A percentile compares a stretch with the other conserved stretches of the same genome.
These are phyloP conservation scores for Staurois parvus DNA, from an alignment of 2,797 vertebrate species.

Conservation along the genomic window DNA sequence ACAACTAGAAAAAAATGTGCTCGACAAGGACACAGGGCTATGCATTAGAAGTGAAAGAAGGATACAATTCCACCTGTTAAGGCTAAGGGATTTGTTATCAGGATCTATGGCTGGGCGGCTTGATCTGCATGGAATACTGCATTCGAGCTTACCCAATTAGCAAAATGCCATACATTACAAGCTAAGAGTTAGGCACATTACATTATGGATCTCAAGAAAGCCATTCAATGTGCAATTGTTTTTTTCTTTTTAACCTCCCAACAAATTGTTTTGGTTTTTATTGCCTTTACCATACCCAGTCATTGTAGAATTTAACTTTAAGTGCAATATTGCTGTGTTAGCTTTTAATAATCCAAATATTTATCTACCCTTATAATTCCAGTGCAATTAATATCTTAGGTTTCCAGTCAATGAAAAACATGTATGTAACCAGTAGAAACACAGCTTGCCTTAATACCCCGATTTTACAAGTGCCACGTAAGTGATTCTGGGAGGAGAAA, in stretches of 20 bases:
- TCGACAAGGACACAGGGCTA: conserved; percentile 1
- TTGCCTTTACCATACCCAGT: conserved; percentile 59
- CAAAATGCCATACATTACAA: conserved; percentile 68
- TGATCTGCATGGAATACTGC: conserved; percentile 65
- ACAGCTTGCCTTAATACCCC: conserved; percentile 69
- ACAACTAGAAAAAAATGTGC: conserved; percentile 37
- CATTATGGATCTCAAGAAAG: conserved; percentile 68
- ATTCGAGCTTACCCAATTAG: conserved; percentile 65
- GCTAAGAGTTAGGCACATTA: conserved; percentile 70
- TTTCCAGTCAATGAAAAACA: not conserved
- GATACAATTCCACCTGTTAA: conserved; percentile 45
- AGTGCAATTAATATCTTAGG: conserved; percentile 27
- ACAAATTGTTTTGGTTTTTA: conserved; percentile 64
- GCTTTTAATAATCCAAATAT: not conserved
- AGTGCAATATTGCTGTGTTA: conserved; percentile 51
- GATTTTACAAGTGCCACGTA: conserved; percentile 76
- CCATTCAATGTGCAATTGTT: conserved; percentile 69
- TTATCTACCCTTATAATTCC: conserved; percentile 12
- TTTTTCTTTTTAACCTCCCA: conserved; percentile 27
- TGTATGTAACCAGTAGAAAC: conserved; percentile 68
- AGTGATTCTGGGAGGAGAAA: conserved; percentile 78
- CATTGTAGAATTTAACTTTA: conserved; percentile 11
- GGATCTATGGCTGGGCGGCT: conserved; percentile 39
- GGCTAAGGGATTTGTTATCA: conserved; percentile 25
- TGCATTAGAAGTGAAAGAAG: not conserved